These are phyloP conservation scores for Spheniscus humboldti DNA, from an alignment of 2,797 vertebrate genomes.

Conservation along the genomic window DNA sequence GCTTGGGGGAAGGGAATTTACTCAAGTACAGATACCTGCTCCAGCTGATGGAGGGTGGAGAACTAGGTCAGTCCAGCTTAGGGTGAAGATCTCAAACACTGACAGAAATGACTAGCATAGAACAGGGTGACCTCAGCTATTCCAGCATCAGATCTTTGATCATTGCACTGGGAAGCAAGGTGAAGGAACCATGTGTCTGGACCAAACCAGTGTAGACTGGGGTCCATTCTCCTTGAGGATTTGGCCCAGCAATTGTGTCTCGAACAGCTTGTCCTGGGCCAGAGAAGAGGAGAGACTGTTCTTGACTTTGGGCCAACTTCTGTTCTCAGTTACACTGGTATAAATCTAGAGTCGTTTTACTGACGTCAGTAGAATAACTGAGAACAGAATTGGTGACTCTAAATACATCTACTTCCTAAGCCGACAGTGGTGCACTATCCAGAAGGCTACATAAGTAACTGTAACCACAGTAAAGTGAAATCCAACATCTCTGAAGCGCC, in stretches of 20 bases:
- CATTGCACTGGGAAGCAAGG: background rate
- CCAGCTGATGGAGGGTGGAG: background rate
- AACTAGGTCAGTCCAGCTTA: background rate
- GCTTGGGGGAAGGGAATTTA: background rate
- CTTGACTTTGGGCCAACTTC: constrained; percentile 40
- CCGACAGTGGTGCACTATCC: background rate
- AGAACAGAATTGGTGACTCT: constrained; percentile 48
- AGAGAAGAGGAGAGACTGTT: constrained; percentile 33
- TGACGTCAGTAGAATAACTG: constrained; percentile 52
- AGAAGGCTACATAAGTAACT: background rate
- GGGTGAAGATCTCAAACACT: background rate
- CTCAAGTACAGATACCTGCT: background rate
- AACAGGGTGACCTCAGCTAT: background rate
- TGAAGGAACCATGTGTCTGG: background rate
- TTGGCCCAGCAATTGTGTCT: background rate
- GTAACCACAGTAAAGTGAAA: constrained; percentile 19
- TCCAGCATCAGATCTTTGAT: background rate
- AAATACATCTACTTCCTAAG: constrained; percentile 1
- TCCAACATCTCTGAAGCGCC: background rate
- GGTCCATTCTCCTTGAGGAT: background rate
- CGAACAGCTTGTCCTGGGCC: constrained; percentile 11
- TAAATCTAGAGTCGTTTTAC: constrained; percentile 51
- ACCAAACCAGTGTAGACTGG: background rate
- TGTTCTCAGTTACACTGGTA: constrained; percentile 51
- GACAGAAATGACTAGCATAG: background rate